Evolutionary conservation across 1,140 invertebrate genomes (phyloP).

Genomic region (Nymphalis io): DNA sequence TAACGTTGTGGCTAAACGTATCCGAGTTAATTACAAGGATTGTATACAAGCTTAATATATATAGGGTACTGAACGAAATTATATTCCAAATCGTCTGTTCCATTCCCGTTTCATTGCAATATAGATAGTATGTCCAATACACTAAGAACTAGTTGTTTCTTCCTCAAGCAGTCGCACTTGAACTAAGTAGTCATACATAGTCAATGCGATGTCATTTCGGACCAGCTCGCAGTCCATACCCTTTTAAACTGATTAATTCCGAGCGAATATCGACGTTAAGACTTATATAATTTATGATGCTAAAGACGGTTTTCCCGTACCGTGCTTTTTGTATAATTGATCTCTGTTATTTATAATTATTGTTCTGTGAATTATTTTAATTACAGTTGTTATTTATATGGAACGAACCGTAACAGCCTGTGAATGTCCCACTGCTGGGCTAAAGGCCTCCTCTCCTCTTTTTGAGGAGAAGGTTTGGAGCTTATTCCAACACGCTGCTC

Average conservation of each 20-base stretch:
- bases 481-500: too few relatives aligned
- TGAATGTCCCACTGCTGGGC: too few relatives aligned
- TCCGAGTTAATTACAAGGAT: constrained; percentile 13
- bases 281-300: constrained; percentile 37
- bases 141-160: constrained; percentile 23
- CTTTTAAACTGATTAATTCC: constrained; percentile 63
- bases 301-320: constrained; percentile 16
- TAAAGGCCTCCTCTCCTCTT: too few relatives aligned
- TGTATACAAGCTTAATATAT: constrained; percentile 3
- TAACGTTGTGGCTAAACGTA: constrained; percentile 1
- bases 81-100: not conserved
- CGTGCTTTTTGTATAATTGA: constrained; percentile 8
- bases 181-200: constrained; percentile 58
- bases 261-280: constrained; percentile 45
- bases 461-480: too few relatives aligned
- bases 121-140: constrained; percentile 10
- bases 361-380: constrained; percentile 2
- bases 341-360: constrained; percentile 8
- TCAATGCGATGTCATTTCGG: constrained; percentile 58
- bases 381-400: too few relatives aligned
- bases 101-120: not conserved
- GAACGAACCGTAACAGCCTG: too few relatives aligned
- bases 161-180: constrained; percentile 15
- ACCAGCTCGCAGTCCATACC: constrained; percentile 41
- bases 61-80: not conserved